phyloP scores from a whole-genome alignment of 2,797 vertebrate species.

The Clamator glandarius region DNA sequence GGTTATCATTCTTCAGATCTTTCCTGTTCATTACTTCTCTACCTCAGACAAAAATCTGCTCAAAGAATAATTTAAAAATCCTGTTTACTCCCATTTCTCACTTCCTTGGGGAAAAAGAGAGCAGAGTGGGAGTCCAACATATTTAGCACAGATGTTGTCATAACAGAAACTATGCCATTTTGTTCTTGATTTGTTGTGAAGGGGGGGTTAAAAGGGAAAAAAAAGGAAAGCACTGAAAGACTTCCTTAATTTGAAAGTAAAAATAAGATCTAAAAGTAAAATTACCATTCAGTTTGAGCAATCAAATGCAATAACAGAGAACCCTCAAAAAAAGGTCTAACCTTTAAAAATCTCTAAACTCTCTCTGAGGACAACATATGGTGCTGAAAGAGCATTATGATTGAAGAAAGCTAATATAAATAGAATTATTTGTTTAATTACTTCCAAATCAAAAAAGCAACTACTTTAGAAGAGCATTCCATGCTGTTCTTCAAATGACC shows the following conservation, averaged over 20 bases:
- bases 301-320: background rate
- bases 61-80: background rate
- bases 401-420: background rate
- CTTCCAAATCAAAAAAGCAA: background rate
- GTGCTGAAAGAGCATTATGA: background rate
- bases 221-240: background rate
- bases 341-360: background rate
- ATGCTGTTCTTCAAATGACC: background rate
- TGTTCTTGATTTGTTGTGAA: background rate
- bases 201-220: rapidly evolving
- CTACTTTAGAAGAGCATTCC: background rate
- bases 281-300: background rate
- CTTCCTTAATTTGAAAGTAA: background rate
- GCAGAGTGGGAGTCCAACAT: background rate
- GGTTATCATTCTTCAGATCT: background rate
- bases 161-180: background rate
- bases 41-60: background rate
- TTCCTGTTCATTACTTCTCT: background rate
- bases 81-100: background rate
- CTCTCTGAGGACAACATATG: background rate
- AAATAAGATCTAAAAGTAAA: background rate
- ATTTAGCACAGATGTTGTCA: background rate
- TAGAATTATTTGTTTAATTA: background rate
- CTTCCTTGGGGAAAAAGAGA: constrained; percentile 6
- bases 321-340: background rate